Percentiles rank a stretch among this genome's conserved stretches.
These are phyloP conservation scores for Dendronephthya gigantea DNA, from an alignment of 64 coral and sea anemone species.

Conservation along the genomic window DNA sequence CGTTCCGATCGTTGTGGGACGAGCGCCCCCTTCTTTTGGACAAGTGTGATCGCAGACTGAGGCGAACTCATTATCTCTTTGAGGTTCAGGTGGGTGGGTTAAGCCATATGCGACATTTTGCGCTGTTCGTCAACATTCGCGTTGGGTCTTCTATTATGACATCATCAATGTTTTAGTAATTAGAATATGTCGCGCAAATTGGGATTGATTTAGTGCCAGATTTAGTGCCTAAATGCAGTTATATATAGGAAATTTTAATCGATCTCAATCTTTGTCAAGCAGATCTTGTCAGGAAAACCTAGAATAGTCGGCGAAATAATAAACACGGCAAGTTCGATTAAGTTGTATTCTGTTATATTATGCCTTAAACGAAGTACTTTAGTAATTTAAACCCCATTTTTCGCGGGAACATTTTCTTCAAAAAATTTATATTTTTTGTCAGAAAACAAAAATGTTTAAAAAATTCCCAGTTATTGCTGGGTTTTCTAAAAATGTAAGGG, in stretches of 20 bases:
- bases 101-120: neutral
- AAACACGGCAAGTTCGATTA: too few relatives aligned
- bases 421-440: neutral
- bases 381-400: neutral
- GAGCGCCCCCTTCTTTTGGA: conserved; percentile 57
- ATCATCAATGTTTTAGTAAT: neutral
- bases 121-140: neutral
- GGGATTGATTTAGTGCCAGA: neutral
- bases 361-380: neutral
- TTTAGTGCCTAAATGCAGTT: too few relatives aligned
- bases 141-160: neutral
- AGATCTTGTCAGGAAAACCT: too few relatives aligned
- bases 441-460: neutral
- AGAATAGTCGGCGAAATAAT: too few relatives aligned
- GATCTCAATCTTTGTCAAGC: too few relatives aligned
- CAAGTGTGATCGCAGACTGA: conserved; percentile 36
- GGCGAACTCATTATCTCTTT: neutral
- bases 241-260: too few relatives aligned
- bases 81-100: neutral
- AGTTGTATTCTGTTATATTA: neutral
- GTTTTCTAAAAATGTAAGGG: neutral
- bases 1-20: conserved; percentile 32
- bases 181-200: neutral
- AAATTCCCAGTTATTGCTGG: neutral
- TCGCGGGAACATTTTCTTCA: neutral